phyloP scores from a whole-genome alignment of 2,888 invertebrate genomes.

The Heliconius charithonia region DNA sequence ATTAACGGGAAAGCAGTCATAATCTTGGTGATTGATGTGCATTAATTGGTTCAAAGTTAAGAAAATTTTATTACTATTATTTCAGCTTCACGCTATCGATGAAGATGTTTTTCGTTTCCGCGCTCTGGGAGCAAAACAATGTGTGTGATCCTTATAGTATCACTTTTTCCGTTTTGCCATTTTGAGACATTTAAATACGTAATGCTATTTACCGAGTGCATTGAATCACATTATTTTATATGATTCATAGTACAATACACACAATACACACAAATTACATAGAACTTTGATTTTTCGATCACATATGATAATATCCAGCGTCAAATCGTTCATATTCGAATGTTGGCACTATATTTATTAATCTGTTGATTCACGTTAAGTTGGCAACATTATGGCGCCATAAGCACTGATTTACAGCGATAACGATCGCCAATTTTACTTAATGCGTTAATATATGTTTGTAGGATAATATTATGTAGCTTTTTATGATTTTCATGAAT shows the following conservation, averaged over 20 bases:
- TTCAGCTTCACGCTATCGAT: background rate
- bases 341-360: conserved; percentile 28
- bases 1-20: background rate
- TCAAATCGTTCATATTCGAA: conserved; percentile 20
- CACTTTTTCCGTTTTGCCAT: too few species aligned
- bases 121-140: too few species aligned
- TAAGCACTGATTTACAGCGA: conserved; percentile 22
- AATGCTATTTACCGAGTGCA: background rate
- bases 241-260: too few species aligned
- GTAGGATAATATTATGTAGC: background rate
- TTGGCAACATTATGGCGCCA: conserved; percentile 21
- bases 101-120: too few species aligned
- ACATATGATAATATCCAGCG: conserved; percentile 20
- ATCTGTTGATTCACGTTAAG: conserved; percentile 28
- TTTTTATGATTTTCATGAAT: background rate
- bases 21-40: background rate
- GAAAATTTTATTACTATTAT: background rate
- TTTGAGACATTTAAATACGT: too few species aligned
- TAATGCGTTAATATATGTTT: conserved; percentile 11
- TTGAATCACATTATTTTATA: background rate
- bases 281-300: background rate
- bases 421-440: conserved; percentile 16
- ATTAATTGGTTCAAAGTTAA: background rate
- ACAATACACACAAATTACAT: background rate
- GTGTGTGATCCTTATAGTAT: too few species aligned